Conservation (phyloP, 2,113 vertebrate species). For the Hydropotes inermis region DNA sequence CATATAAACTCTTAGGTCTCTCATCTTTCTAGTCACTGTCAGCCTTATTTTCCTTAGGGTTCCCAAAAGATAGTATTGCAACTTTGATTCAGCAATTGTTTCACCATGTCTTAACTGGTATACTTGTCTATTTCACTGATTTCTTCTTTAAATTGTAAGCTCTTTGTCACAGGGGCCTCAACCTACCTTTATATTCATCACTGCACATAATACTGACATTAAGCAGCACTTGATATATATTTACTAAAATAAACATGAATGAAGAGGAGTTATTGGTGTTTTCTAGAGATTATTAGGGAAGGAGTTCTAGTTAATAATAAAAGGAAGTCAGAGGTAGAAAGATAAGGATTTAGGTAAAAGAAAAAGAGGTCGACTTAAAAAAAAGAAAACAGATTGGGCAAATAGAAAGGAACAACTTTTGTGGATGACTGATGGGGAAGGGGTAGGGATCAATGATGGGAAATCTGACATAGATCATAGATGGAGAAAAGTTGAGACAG, state of each 20-base stretch:
- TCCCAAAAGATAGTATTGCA: neutral
- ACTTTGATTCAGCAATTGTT: neutral
- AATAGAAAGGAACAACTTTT: neutral
- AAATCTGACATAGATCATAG: neutral
- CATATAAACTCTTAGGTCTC: neutral
- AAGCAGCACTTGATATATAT: neutral
- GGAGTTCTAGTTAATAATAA: neutral
- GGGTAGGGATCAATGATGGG: neutral
- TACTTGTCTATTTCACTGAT: neutral
- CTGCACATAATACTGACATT: neutral
- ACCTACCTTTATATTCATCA: neutral
- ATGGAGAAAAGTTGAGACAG: neutral
- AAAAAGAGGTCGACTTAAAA: neutral
- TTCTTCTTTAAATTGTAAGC: neutral
- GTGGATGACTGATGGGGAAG: neutral
- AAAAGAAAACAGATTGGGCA: neutral
- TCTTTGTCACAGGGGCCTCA: neutral
- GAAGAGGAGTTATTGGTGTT: neutral
- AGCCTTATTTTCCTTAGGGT: neutral
- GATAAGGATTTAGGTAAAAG: neutral
- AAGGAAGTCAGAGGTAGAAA: neutral
- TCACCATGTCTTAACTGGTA: neutral
- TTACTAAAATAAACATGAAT: neutral
- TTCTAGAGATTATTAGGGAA: neutral
- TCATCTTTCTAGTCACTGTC: neutral